Conservation (phyloP, 2,113 vertebrate genomes). For the Diphyllodes magnificus region DNA sequence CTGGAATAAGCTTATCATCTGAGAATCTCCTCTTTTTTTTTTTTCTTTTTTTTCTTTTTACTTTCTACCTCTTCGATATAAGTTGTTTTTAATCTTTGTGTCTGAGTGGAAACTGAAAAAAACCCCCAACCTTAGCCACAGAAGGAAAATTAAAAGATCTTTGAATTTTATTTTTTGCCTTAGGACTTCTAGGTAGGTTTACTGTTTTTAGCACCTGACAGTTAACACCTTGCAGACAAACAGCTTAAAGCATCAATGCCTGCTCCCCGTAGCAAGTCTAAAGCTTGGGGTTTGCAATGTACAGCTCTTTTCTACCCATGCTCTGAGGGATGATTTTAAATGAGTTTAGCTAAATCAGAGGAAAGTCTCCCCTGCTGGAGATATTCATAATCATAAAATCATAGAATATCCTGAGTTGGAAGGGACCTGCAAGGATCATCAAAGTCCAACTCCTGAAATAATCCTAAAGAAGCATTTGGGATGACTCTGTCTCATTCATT, state of each 20-base stretch:
- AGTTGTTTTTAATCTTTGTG: conserved; percentile 16
- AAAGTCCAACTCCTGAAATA: neutral
- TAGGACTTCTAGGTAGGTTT: neutral
- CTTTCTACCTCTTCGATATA: neutral
- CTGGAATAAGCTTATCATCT: neutral
- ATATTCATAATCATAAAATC: neutral
- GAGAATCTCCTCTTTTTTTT: neutral
- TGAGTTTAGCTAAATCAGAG: neutral
- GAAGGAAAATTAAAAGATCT: conserved; percentile 17
- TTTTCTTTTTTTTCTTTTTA: neutral
- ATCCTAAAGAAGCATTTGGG: neutral
- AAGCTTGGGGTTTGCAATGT: neutral
- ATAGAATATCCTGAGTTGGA: neutral
- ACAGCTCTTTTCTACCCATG: neutral
- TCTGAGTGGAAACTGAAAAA: conserved; percentile 1
- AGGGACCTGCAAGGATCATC: neutral
- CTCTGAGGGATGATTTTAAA: neutral
- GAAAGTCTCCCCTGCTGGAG: neutral
- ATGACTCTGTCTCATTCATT: neutral
- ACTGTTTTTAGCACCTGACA: neutral
- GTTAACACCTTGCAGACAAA: conserved; percentile 6
- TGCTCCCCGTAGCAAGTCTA: neutral
- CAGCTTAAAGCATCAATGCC: neutral
- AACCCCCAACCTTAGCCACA: neutral
- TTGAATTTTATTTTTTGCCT: conserved; percentile 28